phyloP scores from a whole-genome alignment of 1,140 invertebrate species.

The Magallana angulata region DNA sequence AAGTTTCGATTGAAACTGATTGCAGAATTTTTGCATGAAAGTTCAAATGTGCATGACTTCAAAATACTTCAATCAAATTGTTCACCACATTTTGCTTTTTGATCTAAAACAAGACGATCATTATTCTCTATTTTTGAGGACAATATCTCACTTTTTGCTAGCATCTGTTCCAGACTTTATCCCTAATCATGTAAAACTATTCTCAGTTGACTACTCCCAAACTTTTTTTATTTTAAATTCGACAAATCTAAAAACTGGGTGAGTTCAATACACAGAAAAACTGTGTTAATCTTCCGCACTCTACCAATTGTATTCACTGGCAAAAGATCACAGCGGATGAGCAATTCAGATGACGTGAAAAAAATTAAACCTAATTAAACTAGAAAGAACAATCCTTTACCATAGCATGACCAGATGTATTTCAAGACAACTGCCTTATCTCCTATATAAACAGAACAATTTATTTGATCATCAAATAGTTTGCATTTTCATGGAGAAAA shows the following conservation, averaged over 20 bases:
- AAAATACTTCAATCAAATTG: background rate
- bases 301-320: constrained; percentile 4
- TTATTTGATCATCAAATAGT: background rate
- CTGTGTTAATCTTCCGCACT: constrained; percentile 22
- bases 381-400: background rate
- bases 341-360: background rate
- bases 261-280: constrained; percentile 5
- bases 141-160: constrained; percentile 11
- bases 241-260: background rate
- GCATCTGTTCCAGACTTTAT: background rate
- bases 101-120: constrained; percentile 6
- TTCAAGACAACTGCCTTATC: background rate
- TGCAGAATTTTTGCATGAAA: background rate
- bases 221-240: background rate
- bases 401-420: background rate
- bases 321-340: background rate
- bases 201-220: background rate
- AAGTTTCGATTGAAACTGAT: constrained; percentile 2
- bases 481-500: background rate
- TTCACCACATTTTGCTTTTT: background rate
- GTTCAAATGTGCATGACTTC: constrained; percentile 29
- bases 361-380: constrained; percentile 17
- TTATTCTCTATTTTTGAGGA: constrained; percentile 31
- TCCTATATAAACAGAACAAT: background rate
- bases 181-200: background rate